These are phyloP conservation scores for Sapajus apella DNA, from an alignment of 2,113 vertebrate genomes.

Conservation along the genomic window DNA sequence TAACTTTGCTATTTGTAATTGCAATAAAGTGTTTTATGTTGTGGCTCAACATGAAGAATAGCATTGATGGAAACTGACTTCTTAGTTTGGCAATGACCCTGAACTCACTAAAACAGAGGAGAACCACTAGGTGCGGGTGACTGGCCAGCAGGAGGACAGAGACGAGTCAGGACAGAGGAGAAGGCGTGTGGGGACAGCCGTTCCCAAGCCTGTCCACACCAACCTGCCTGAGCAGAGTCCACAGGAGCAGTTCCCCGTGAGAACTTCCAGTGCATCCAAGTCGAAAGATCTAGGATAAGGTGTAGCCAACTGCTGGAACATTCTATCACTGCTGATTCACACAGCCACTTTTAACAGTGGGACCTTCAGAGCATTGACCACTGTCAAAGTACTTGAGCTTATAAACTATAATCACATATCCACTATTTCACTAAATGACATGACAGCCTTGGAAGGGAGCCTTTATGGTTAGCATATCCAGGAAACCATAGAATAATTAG, in stretches of 20 bases:
- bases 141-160: neutral
- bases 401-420: fast-evolving
- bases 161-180: fast-evolving
- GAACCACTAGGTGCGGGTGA: neutral
- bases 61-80: conserved; percentile 79
- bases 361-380: neutral
- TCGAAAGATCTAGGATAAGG: neutral
- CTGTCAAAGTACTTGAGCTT: neutral
- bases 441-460: neutral
- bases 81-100: conserved; percentile 66
- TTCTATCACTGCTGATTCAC: neutral
- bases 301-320: neutral
- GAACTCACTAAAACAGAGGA: neutral
- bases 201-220: neutral
- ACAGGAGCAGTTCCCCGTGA: neutral
- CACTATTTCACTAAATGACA: neutral
- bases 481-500: neutral
- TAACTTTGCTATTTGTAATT: conserved; percentile 84
- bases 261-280: neutral
- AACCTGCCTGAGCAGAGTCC: neutral
- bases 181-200: fast-evolving
- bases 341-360: neutral
- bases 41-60: conserved; percentile 77
- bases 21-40: conserved; percentile 80
- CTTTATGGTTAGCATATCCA: neutral